Evolutionary conservation across 2,888 invertebrate genomes (phyloP), one percentile per base, ranked within the genome.

Genomic region (Pseudococcus jackbeardsleyi): DNA sequence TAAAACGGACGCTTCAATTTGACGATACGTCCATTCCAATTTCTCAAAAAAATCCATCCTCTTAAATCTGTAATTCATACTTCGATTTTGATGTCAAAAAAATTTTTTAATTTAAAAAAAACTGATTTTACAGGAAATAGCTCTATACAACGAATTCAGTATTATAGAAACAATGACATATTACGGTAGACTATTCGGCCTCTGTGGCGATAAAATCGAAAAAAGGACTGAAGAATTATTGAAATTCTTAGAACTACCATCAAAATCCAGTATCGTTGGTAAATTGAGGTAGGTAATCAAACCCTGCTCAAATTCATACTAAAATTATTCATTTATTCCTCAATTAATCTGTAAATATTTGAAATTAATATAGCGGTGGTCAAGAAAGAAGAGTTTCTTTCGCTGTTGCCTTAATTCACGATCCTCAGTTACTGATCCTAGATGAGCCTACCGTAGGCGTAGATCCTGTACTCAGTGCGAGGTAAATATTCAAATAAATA

Each of bases 391-490:
- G 98, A 88, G 95, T 98, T 0, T 98, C 98, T 0, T 94, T 98
- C 90, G 97, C 97, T 0, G 96, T 96, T 7, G 97, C 98, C 0
- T 92, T 98, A 91, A 94, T 98, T 0, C 97, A 98, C 91, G 95
- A 95, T 90, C 98, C 98, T 0, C 96, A 97, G 91, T 92, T 98
- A 50, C 92, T 98, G 46, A 97, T 98, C 89, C 92, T 98, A 90
- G 98, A 98, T 91, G 98, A 98, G 91, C 98, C 98, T 0, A 98
- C 98, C 0, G 98, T 97, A n/a, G 98, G 98, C 0, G 93, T 98
- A 89, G 98, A 98, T 92, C 98, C 98, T 0, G 93, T 98, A 89
- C 92, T 98, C 11, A 90, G 90, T 89, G 89, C 90, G 72, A 90
- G 90, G 90, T 90, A 79, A 12, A 33, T 33, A 33, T 33, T 33